These are phyloP conservation scores for Oscheius sp. DNA, from an alignment of 2,888 invertebrate genomes.

Conservation along the genomic window DNA sequence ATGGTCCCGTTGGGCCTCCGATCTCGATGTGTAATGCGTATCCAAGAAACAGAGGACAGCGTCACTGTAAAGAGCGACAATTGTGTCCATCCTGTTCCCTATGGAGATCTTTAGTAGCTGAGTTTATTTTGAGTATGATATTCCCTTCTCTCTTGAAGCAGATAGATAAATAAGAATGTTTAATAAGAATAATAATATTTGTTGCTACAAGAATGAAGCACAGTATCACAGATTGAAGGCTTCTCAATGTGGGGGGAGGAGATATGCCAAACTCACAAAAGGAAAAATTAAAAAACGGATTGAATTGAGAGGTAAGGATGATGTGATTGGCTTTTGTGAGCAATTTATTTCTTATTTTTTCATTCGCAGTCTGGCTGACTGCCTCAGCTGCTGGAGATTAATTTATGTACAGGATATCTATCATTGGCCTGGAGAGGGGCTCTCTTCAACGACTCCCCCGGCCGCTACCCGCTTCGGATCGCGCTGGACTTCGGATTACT, in stretches of 20 bases:
- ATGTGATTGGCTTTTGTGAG: conserved; percentile 9
- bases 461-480: conserved; percentile 26
- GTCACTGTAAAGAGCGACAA: background rate
- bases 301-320: too few species aligned
- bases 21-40: background rate
- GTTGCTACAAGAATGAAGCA: too few species aligned
- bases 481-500: conserved; percentile 21
- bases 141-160: too few species aligned
- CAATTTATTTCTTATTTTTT: too few species aligned
- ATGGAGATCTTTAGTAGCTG: background rate
- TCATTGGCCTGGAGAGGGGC: background rate
- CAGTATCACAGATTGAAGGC: too few species aligned
- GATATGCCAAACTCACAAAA: too few species aligned
- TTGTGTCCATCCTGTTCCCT: background rate
- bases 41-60: background rate
- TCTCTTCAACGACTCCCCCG: conserved; percentile 2
- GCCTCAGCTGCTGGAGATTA: background rate
- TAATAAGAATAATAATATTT: too few species aligned
- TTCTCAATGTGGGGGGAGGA: too few species aligned
- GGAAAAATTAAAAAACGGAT: too few species aligned
- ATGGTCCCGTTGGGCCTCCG: background rate
- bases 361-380: background rate
- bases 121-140: too few species aligned
- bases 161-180: too few species aligned
- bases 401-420: background rate